Conservation (phyloP, 2,888 invertebrate species). For the Eurytoma adleriae region DNA sequence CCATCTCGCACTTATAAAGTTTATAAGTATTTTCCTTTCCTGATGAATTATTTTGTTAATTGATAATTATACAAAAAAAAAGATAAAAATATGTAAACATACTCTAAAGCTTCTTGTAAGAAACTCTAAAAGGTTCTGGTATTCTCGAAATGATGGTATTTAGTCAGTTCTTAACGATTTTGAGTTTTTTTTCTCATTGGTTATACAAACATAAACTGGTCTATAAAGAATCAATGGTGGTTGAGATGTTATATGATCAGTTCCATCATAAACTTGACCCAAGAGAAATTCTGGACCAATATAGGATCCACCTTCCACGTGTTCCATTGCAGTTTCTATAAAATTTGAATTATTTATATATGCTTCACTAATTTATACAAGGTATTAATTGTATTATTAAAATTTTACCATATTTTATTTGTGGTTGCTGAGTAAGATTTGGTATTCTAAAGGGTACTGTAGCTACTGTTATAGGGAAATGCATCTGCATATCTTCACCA, state of each 20-base stretch:
- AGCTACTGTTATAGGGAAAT: slow-evolving; percentile 86
- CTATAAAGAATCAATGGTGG: slow-evolving; percentile 81
- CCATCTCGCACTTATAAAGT: slow-evolving; percentile 24
- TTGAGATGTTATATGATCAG: slow-evolving; percentile 69
- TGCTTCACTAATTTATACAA: neutral
- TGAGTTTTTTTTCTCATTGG: slow-evolving; percentile 61
- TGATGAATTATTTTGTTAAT: slow-evolving; percentile 19
- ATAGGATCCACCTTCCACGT: slow-evolving; percentile 87
- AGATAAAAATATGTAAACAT: neutral
- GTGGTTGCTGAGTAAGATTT: slow-evolving; percentile 80
- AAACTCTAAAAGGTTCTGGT: slow-evolving; percentile 5
- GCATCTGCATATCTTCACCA: slow-evolving; percentile 84
- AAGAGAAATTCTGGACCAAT: slow-evolving; percentile 87
- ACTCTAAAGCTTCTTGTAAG: neutral
- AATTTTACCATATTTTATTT: slow-evolving; percentile 81
- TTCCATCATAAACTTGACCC: slow-evolving; percentile 87
- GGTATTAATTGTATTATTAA: neutral
- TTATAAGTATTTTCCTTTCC: slow-evolving; percentile 17
- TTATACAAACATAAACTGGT: slow-evolving; percentile 80
- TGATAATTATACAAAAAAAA: slow-evolving; percentile 22
- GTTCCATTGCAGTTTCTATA: slow-evolving; percentile 83
- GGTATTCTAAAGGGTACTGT: slow-evolving; percentile 85
- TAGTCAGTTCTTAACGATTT: slow-evolving; percentile 41
- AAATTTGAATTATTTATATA: neutral
- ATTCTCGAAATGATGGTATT: neutral